These are phyloP conservation scores for Dolichoris vasculosae DNA, from an alignment of 1,140 invertebrate genomes.

Conservation along the genomic window DNA sequence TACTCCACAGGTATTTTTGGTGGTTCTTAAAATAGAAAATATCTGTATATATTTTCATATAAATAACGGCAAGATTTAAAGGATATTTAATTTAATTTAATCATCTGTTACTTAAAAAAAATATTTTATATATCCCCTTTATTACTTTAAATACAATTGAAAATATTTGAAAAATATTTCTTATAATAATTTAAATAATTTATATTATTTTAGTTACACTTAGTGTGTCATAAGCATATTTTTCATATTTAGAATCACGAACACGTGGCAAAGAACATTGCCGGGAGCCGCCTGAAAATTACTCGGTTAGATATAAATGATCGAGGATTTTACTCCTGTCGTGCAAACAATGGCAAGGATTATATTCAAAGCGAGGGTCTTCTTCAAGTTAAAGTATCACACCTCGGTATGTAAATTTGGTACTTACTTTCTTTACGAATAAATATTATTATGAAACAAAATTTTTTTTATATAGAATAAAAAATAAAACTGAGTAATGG, in stretches of 20 bases:
- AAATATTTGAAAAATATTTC: no score
- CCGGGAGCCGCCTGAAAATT: constrained; percentile 75
- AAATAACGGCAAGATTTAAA: not conserved
- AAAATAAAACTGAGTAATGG: not conserved
- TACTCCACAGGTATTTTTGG: constrained; percentile 58
- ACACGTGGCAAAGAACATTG: constrained; percentile 61
- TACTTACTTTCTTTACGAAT: constrained; percentile 7
- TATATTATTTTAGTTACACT: not conserved
- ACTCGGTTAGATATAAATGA: constrained; percentile 79
- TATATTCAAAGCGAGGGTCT: constrained; percentile 78
- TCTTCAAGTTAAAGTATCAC: constrained; percentile 75
- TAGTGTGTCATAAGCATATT: not conserved
- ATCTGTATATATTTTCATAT: not conserved
- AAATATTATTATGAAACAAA: not conserved
- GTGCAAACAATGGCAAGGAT: constrained; percentile 78
- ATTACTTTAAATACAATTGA: no score
- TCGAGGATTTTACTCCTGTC: constrained; percentile 82
- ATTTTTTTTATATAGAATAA: not conserved
- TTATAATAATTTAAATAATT: not conserved
- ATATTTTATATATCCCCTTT: no score
- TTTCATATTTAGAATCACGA: constrained; percentile 57
- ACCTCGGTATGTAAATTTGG: constrained; percentile 58
- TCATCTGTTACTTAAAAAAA: no score
- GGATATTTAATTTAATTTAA: no score
- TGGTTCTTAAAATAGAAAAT: not conserved